Conservation (phyloP, 2,113 vertebrate genomes). For the Rutilus rutilus region DNA sequence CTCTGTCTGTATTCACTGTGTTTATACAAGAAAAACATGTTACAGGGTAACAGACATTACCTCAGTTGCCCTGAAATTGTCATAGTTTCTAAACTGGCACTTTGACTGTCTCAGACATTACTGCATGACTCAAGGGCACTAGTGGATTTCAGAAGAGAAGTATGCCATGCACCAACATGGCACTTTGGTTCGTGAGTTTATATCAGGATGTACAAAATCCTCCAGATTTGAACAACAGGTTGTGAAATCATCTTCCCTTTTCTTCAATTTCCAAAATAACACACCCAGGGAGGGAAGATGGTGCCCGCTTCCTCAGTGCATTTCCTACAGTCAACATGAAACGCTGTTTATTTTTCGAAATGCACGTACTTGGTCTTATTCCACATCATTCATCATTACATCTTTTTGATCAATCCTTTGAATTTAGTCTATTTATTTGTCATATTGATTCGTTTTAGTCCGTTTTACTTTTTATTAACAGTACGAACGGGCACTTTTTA, state of each 20-base stretch:
- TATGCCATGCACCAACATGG: neutral
- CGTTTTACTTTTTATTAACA: too few species aligned
- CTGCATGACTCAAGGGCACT: neutral
- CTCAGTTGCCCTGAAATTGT: conserved; percentile 10
- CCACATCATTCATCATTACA: neutral
- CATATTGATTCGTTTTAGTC: neutral
- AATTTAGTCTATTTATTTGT: too few species aligned
- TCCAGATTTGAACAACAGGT: neutral
- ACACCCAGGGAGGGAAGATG: neutral
- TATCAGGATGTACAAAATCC: neutral
- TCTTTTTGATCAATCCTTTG: too few species aligned
- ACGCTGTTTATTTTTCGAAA: neutral
- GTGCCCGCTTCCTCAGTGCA: neutral
- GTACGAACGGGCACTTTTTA: too few species aligned
- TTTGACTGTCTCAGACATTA: neutral
- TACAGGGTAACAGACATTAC: conserved; percentile 20
- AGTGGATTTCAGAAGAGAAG: neutral
- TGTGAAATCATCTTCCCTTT: neutral
- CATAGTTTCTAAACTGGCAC: neutral
- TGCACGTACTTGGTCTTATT: neutral
- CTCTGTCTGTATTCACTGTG: neutral
- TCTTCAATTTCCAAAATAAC: conserved; percentile 9
- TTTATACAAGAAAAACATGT: neutral
- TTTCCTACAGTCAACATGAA: neutral
- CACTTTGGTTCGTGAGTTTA: neutral